These are phyloP conservation scores for Scomber scombrus DNA, from an alignment of 2,113 vertebrate genomes.

Conservation along the genomic window DNA sequence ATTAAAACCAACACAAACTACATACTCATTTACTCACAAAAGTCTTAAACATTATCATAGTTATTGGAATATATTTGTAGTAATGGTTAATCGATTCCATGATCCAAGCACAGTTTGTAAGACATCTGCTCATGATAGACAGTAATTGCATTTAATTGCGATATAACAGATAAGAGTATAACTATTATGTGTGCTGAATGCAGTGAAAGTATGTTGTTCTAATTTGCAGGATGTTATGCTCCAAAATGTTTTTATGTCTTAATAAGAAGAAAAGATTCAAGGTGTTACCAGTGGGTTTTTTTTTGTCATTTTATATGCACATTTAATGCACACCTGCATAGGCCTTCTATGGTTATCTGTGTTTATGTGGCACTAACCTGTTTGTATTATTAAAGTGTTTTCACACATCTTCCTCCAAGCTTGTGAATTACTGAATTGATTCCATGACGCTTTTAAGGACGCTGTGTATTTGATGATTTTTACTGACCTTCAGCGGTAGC, in stretches of 20 bases:
- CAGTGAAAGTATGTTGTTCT: neutral
- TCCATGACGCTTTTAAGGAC: neutral
- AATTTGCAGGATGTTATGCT: too few relatives aligned
- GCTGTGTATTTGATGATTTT: neutral
- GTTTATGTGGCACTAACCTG: constrained; percentile 43
- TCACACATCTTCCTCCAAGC: neutral
- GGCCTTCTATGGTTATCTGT: neutral
- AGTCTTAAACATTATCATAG: neutral
- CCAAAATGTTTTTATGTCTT: too few relatives aligned
- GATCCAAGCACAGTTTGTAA: neutral
- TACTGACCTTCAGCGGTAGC: neutral
- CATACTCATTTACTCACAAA: neutral
- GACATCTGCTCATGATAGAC: too few relatives aligned
- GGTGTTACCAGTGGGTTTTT: constrained; percentile 1
- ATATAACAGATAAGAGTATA: too few relatives aligned
- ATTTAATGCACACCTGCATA: constrained; percentile 13
- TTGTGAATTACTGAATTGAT: constrained; percentile 6
- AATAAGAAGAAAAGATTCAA: neutral
- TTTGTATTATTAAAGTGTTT: constrained; percentile 55
- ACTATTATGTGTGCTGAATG: too few relatives aligned
- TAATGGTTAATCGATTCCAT: neutral
- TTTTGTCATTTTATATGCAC: constrained; percentile 11
- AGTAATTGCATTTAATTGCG: neutral
- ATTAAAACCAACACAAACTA: neutral
- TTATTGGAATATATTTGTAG: neutral